Evolutionary conservation across 2,113 vertebrate species (phyloP).

Genomic region (Myrmecobius fasciatus): DNA sequence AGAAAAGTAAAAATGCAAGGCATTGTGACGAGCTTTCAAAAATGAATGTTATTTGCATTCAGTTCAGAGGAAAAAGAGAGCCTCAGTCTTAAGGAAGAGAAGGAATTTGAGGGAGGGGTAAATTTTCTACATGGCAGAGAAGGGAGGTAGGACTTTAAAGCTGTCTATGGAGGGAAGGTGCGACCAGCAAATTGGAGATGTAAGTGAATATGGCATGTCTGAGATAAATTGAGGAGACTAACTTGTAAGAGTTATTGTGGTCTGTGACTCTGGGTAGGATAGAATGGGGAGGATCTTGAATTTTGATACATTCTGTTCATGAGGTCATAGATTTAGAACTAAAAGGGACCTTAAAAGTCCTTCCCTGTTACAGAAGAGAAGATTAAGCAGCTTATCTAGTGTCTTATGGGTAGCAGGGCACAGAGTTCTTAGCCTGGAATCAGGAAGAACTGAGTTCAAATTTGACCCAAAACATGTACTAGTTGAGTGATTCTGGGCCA

Average conservation of each 20-base stretch:
- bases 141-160: background rate
- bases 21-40: background rate
- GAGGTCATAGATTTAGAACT: background rate
- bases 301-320: background rate
- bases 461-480: background rate
- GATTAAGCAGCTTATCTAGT: background rate
- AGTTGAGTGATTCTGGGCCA: too few species aligned
- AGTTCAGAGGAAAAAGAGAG: background rate
- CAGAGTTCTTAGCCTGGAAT: background rate
- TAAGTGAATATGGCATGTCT: background rate
- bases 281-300: slow-evolving; percentile 22
- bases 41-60: background rate
- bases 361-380: background rate
- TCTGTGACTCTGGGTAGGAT: slow-evolving; percentile 9
- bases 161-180: background rate
- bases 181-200: background rate
- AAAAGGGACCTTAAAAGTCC: background rate
- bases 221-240: background rate
- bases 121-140: background rate
- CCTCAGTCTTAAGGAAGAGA: background rate
- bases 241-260: background rate
- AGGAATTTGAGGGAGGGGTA: background rate
- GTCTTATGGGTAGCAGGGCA: background rate
- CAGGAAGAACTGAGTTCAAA: background rate
- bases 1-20: background rate